Base-by-base conservation (phyloP, 2,888 invertebrate genomes). In the Heliconius hortense region DNA sequence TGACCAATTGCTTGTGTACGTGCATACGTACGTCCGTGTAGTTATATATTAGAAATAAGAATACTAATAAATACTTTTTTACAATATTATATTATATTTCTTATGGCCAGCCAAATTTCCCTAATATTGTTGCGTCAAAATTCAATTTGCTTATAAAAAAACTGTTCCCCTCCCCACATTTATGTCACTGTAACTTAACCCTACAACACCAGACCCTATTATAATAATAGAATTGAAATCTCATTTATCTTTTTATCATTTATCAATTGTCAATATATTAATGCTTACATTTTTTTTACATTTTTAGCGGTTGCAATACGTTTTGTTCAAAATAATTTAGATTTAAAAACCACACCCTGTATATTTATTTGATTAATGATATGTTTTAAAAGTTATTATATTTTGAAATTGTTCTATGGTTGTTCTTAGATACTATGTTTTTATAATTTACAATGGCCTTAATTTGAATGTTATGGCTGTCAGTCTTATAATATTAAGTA, bases 231-330 rank as follows among this genome's bases (percentile, higher is more conserved):
- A 84, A 85, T 84, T 76, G 85, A 81, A 84, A 81, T 82, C 82
- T 80, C 85, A 86, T 87, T 87, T 85, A 85, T 87, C 85, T 87
- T 83, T 79, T 80, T 78, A 77, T 81, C 84, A 82, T 85, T 83
- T 84, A 85, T 87, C 85, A 84, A 82, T 78, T 81, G 59, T 71
- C 59, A 39, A 60, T 59, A 59, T 60, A 92, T 92, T 85, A 88
- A 92, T 91, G 79, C 84, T 82, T 85, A 83, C 82, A 79, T 72
- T 78, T 79, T 82, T 86, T 81, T 84, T 83, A 87, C 83, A 81
- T 87, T 88, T 89, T 88, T 89, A 90, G 91, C 83, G 92, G 90
- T 87, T 76, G 86, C 13, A 24, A 26, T 56, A 53, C 28, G 24
- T 84, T 87, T 87, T 86, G 43, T 60, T 73, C 56, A 81, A 80